phyloP scores from a whole-genome alignment of 2,888 invertebrate species.

The Brachycybe producta region DNA sequence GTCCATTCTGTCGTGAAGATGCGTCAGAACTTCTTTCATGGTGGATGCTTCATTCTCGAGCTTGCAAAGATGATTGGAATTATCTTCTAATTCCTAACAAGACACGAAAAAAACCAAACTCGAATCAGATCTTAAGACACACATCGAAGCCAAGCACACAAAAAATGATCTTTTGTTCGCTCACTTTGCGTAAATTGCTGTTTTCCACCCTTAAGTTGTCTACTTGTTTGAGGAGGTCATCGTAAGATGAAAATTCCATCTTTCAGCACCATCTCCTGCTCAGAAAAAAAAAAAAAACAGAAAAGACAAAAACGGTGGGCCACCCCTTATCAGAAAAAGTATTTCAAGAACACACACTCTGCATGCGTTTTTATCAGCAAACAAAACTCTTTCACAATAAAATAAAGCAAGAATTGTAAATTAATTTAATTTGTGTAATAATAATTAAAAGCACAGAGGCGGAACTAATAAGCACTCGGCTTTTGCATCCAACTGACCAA shows the following conservation, averaged over 20 bases:
- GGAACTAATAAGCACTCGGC: no score
- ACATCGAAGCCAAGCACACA: no score
- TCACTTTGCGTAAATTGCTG: conserved; percentile 9
- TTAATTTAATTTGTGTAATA: no score
- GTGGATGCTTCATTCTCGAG: conserved; percentile 16
- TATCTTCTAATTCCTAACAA: conserved; percentile 11
- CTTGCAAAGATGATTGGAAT: conserved; percentile 12
- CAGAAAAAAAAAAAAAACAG: conserved; percentile 1
- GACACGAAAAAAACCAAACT: background rate
- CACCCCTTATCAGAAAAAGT: no score
- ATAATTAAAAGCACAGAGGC: no score
- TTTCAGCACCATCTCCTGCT: conserved; percentile 10
- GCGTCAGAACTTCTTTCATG: conserved; percentile 18
- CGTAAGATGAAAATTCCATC: conserved; percentile 13
- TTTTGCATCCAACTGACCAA: no score
- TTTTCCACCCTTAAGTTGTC: conserved; percentile 14
- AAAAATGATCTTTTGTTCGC: conserved; percentile 11
- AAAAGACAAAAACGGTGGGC: conserved; percentile 1
- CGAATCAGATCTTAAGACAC: no score
- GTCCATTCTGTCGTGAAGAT: conserved; percentile 17
- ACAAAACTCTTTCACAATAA: no score
- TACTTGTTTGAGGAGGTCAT: conserved; percentile 14
- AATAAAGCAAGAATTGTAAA: no score
- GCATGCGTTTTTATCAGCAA: no score
- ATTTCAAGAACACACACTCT: no score